Conservation (phyloP, 2,113 vertebrate genomes). For the Gavia stellata region DNA sequence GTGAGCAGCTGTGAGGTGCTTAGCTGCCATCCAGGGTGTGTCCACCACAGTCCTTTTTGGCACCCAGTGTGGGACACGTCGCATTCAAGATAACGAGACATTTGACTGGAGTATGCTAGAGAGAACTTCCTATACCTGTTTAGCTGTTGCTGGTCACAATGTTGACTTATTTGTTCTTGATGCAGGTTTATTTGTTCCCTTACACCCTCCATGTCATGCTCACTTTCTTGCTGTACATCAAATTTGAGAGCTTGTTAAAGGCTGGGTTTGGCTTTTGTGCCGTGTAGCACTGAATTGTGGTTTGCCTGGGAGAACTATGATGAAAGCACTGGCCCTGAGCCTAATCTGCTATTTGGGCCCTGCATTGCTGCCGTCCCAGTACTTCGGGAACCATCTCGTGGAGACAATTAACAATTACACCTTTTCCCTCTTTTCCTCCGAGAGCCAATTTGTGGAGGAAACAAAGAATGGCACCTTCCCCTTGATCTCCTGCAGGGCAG, state of each 20-base stretch:
- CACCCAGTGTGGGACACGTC: not conserved
- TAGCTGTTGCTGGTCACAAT: rapidly evolving
- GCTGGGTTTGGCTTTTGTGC: not conserved
- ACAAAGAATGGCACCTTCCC: not conserved
- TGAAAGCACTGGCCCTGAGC: not conserved
- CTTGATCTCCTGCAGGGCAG: not conserved
- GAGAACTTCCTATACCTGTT: not conserved
- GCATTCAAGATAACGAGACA: not conserved
- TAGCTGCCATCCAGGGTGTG: not conserved
- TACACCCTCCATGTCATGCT: not conserved
- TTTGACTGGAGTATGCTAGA: not conserved
- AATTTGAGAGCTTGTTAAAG: not conserved
- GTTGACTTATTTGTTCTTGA: not conserved
- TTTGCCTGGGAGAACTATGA: not conserved
- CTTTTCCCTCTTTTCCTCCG: not conserved
- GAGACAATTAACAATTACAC: slow-evolving; percentile 48
- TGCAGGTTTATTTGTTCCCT: not conserved
- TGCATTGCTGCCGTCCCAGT: not conserved
- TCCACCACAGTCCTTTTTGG: not conserved
- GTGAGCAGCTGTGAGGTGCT: not conserved
- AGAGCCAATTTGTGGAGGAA: not conserved
- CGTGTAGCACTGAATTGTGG: not conserved
- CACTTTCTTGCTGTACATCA: not conserved
- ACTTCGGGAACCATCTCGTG: slow-evolving; percentile 44
- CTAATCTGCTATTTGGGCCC: not conserved